Evolutionary conservation across 2,113 vertebrate genomes (phyloP), one percentile per base, ranked within the genome.

Genomic region (Pollimyrus isidori): DNA sequence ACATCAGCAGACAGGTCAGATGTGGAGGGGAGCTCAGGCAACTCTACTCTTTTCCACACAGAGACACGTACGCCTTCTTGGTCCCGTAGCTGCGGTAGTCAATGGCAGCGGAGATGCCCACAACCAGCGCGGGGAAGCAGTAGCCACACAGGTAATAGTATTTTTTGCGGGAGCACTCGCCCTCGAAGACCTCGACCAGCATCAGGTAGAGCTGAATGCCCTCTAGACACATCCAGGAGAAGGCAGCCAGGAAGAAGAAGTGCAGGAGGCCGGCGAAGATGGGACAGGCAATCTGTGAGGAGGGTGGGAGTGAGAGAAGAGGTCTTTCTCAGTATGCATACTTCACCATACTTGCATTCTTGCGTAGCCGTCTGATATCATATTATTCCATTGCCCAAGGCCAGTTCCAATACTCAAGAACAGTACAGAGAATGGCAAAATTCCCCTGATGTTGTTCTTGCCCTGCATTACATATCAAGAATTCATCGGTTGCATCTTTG

Each of bases 51-150:
- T 21, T 23, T 23, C 9, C 53, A 87, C 86, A 21, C 39, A 87
- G 13, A 87, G 3, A 87, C 94, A 97, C 97, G 94, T 96, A 98
- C 97, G 97, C 97, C 95, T 97, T 98, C 94, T 97, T 97, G 21
- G 97, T 98, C 94, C 97, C 97, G 35, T 98, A 98, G 96, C 97
- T 97, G 92, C 97, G 96, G 95, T 98, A 98, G 96, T 98, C 97
- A 49, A 98, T 95, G 92, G 97, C 97, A 0, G 97, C 97, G 0
- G 98, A 98, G 49, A 98, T 97, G 93, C 97, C 97, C 90, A 98
- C 98, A 92, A 98, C 97, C 91, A 98, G 94, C 2, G 97, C 97
- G 0, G 97, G 97, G 93, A 98, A 97, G 95, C 97, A 97, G 94
- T 98, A 98, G 90, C 98, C 98, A 0, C 96, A 97, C 89, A 98